phyloP scores from a whole-genome alignment of 2,113 vertebrate species.

The Oncorhynchus gorbuscha region DNA sequence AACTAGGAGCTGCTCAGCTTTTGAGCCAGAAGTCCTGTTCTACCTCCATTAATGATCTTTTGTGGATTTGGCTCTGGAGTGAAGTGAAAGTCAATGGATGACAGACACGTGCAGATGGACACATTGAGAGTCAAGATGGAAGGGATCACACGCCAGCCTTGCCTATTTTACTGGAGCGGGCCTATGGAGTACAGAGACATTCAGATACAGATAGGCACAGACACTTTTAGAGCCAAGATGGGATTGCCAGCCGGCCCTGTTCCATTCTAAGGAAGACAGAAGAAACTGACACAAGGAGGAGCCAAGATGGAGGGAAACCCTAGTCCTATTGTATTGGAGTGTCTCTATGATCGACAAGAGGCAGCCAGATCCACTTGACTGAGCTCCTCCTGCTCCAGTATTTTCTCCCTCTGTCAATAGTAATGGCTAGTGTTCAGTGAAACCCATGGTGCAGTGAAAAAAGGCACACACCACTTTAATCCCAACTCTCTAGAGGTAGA shows the following conservation, averaged over 20 bases:
- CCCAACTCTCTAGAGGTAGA: conserved; percentile 35
- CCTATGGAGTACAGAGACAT: conserved; percentile 28
- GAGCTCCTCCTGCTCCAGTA: conserved; percentile 4
- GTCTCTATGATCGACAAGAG: conserved; percentile 39
- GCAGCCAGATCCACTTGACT: conserved; percentile 42
- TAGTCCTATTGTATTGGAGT: conserved; percentile 33
- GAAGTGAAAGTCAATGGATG: conserved; percentile 53
- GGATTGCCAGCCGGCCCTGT: not conserved
- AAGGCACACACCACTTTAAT: conserved; percentile 40
- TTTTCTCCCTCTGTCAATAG: conserved; percentile 26
- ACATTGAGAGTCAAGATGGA: conserved; percentile 50
- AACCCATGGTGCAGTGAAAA: conserved; percentile 26
- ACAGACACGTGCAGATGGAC: conserved; percentile 43
- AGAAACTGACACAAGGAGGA: conserved; percentile 39
- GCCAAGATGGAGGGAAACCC: conserved; percentile 55
- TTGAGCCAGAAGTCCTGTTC: conserved; percentile 53
- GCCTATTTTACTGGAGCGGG: conserved; percentile 26
- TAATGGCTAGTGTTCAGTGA: conserved; percentile 39
- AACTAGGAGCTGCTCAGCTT: conserved; percentile 38
- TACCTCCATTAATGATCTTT: conserved; percentile 64
- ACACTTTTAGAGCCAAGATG: not conserved
- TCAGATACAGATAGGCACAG: not conserved
- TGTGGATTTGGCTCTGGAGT: conserved; percentile 59
- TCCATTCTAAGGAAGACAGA: not conserved
- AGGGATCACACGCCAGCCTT: conserved; percentile 38